Conservation (phyloP, 2,113 vertebrate genomes). For the Cephalopholis sonnerati region DNA sequence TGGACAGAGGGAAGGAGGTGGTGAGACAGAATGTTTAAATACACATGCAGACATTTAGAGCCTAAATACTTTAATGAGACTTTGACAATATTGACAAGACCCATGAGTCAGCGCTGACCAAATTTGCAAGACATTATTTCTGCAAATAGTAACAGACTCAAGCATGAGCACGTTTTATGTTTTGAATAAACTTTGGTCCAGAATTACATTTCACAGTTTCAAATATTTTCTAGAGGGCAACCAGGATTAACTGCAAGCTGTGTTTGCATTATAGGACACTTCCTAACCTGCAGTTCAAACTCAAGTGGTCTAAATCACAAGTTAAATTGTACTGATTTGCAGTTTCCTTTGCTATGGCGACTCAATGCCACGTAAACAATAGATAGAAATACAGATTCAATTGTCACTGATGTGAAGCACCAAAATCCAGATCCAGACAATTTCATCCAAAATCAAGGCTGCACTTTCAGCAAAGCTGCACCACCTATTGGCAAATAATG, state of each 20-base stretch:
- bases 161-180: neutral
- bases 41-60: neutral
- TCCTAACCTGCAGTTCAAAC: neutral
- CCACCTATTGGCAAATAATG: slow-evolving; percentile 43
- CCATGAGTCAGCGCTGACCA: neutral
- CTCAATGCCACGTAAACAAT: neutral
- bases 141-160: slow-evolving; percentile 10
- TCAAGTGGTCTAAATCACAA: slow-evolving; percentile 18
- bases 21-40: neutral
- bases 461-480: slow-evolving; percentile 16
- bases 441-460: neutral
- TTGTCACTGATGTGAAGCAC: neutral
- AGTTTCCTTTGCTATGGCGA: neutral
- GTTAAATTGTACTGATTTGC: neutral
- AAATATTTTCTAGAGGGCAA: slow-evolving; percentile 17
- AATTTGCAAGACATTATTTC: slow-evolving; percentile 30
- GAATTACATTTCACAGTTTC: slow-evolving; percentile 22
- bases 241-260: neutral
- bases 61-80: neutral
- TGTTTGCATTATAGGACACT: neutral
- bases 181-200: slow-evolving; percentile 8
- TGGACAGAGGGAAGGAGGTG: slow-evolving; percentile 56
- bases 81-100: slow-evolving; percentile 15
- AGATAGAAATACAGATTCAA: neutral
- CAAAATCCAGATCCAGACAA: neutral